A percentile compares a stretch with the other conserved stretches of the same genome.
These are phyloP conservation scores for Eumaeus atala DNA, from an alignment of 1,140 invertebrate species.

Conservation along the genomic window DNA sequence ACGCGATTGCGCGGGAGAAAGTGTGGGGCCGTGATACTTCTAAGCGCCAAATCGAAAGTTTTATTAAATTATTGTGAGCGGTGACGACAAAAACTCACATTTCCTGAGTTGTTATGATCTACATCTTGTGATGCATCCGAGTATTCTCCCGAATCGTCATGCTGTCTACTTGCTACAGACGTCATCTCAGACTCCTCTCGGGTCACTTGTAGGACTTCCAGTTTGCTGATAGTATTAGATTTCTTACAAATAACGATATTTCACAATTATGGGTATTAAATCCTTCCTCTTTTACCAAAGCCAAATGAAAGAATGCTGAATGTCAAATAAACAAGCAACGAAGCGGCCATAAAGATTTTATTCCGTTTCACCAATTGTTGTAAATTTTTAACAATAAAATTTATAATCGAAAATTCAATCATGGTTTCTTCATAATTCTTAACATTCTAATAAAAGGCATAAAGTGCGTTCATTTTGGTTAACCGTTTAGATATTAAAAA, in stretches of 20 bases:
- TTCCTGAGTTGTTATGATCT: constrained; percentile 60
- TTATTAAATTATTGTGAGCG: constrained; percentile 30
- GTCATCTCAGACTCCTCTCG: constrained; percentile 64
- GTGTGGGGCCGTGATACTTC: constrained; percentile 53
- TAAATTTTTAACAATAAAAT: no score
- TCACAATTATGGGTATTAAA: constrained; percentile 36
- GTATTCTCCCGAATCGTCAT: constrained; percentile 66
- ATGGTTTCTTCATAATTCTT: no score
- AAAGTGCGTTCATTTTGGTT: no score
- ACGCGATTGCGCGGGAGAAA: constrained; percentile 67
- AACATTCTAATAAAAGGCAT: no score
- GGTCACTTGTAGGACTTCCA: constrained; percentile 63
- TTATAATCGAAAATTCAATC: no score
- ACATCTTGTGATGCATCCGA: constrained; percentile 69
- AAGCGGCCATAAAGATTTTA: constrained; percentile 60
- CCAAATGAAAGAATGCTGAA: constrained; percentile 65
- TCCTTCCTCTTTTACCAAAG: constrained; percentile 44
- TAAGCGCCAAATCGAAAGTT: constrained; percentile 64
- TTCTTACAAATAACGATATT: constrained; percentile 31
- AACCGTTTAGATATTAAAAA: no score
- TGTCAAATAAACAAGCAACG: constrained; percentile 66
- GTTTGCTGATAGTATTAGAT: constrained; percentile 45
- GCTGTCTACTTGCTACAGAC: constrained; percentile 62
- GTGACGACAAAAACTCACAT: constrained; percentile 50
- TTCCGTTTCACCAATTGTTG: constrained; percentile 32